Base-by-base conservation (phyloP, 2,797 vertebrate species). In the Smutsia temminckii region DNA sequence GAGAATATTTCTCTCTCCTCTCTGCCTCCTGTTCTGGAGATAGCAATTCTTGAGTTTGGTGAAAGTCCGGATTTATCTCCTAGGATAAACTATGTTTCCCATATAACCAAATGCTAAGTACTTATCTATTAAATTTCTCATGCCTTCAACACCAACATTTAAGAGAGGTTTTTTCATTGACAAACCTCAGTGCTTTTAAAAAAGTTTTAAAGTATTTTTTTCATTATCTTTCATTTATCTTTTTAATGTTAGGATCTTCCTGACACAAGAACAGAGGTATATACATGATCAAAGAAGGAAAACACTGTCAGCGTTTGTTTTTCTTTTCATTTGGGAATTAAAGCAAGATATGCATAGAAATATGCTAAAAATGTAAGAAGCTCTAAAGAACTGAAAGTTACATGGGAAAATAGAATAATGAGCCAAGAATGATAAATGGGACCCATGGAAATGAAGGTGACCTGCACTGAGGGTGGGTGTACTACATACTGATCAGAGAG, bases 281-380 rank as follows among this genome's bases (percentile, higher is more conserved):
- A 69, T n/a, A 18, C 2, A 34, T 53, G 74, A 91, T 95, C 89
- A 95, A 92, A 95, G 61, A 80, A 85, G 71, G 34, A 90, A 92
- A 92, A 49, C 5, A 6, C 13, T 91, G 51, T 64, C 51, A 83
- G 46, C 23, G 59, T 86, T 81, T 68, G 21, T 84, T 89, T 66
- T 78, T 16, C 72, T 92, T 92, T 85, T 63, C n/a, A 85, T 79
- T 46, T 91, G 63, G 29, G 40, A 96, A 91, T 83, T 91, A 83
- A 91, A 85, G 21, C 79, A 21, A 91, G 37, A 42, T 34, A 42
- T 14, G 8, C 63, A 46, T 72, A 53, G 40, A 97, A 94, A 64
- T 74, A 78, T 71, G 49, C 21, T 64, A 59, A 69, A 17, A 9
- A 64, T 86, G 40, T 79, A 90, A 72, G 69, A 84, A 72, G 20